Percentiles rank a stretch among this genome's conserved stretches.
Evolutionary conservation across 2,888 invertebrate genomes (phyloP).

Genomic region (Sinohyriopsis cumingii): DNA sequence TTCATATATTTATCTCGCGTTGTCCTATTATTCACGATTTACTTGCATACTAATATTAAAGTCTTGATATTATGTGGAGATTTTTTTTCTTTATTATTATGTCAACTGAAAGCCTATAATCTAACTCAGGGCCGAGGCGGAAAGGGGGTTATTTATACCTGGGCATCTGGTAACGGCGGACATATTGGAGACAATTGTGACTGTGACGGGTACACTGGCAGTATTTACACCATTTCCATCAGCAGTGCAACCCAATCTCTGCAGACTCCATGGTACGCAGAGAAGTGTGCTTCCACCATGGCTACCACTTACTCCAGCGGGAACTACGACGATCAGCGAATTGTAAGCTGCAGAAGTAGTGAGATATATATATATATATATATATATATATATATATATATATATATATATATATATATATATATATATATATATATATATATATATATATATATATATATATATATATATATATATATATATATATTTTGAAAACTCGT

Average conservation of each 20-base stretch:
- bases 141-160: slow-evolving; percentile 89
- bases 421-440: too few species aligned
- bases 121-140: slow-evolving; percentile 79
- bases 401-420: too few species aligned
- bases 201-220: slow-evolving; percentile 90
- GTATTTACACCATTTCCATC: slow-evolving; percentile 89
- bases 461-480: too few species aligned
- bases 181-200: slow-evolving; percentile 88
- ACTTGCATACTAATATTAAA: background rate
- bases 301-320: slow-evolving; percentile 93
- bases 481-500: too few species aligned
- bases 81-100: background rate
- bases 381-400: too few species aligned
- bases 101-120: background rate
- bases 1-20: background rate
- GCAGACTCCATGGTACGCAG: slow-evolving; percentile 90
- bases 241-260: slow-evolving; percentile 85
- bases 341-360: slow-evolving; percentile 77
- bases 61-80: background rate
- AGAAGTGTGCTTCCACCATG: slow-evolving; percentile 89
- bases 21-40: background rate
- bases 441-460: too few species aligned
- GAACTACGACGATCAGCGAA: slow-evolving; percentile 87
- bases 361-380: too few species aligned
- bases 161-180: slow-evolving; percentile 95